Base-by-base conservation (phyloP, 2,888 invertebrate species). In the Hemaris fuciformis region DNA sequence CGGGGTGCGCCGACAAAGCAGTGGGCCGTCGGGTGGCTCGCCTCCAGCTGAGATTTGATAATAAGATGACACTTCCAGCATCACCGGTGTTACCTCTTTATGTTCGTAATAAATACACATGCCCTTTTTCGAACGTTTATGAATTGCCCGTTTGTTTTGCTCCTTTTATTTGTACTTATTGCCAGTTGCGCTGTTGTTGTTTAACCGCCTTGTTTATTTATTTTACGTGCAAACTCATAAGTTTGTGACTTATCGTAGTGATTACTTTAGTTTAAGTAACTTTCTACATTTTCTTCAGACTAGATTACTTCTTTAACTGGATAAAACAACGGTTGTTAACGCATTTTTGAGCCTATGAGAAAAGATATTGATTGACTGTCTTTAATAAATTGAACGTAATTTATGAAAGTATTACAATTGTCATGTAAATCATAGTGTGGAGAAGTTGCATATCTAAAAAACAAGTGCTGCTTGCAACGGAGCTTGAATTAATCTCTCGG, bases 1-100 rank as follows among this genome's bases (percentile, higher is more conserved):
- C 87, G 79, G 90, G 90, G 87, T 87, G 83, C 80, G 77, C 90
- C 91, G 89, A 87, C 90, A 90, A 90, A 89, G 90, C 70, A 81
- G 2, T 10, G 53, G 4, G 85, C 84, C 85, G 68, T 86, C 88
- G 84, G 85, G 80, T 80, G 72, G 75, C 79, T 76, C 74, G 75
- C 72, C 79, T 71, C 66, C 61, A 38, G 67, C 77, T 74, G 75
- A 75, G 79, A 79, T 81, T 80, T 77, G 80, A 80, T 82, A 83
- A 84, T 81, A 84, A 83, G 77, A 79, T 81, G 77, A 84, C 85
- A 79, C 80, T 79, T 79, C 77, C 76, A 75, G 73, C 75, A 80
- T 79, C 81, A 79, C 74, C 70, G 70, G 73, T 70, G 59, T 69
- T 77, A 76, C 73, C 73, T 69, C 71, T 76, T 72, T 76, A 72